These are phyloP conservation scores for Pelochelys cantorii DNA, from an alignment of 2,797 vertebrate species.

Conservation along the genomic window DNA sequence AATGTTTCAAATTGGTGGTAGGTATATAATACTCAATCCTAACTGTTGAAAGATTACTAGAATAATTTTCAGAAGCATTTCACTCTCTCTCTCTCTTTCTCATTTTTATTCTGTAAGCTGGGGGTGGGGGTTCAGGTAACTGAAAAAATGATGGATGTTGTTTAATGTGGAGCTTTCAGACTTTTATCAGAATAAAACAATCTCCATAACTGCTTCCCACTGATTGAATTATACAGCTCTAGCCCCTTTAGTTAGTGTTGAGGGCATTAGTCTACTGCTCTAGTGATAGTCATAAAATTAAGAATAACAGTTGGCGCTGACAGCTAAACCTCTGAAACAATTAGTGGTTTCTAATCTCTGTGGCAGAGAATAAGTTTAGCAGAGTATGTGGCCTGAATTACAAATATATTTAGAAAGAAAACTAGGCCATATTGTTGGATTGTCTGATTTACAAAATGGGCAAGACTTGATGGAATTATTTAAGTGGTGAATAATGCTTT, in stretches of 20 bases:
- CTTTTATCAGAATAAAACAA: constrained; percentile 12
- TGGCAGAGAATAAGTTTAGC: not conserved
- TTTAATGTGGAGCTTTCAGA: constrained; percentile 23
- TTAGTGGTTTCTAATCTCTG: not conserved
- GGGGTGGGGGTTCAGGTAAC: not conserved
- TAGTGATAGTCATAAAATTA: not conserved
- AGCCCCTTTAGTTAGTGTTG: constrained; percentile 10
- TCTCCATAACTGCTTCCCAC: constrained; percentile 21
- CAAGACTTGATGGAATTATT: constrained; percentile 7
- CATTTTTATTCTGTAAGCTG: constrained; percentile 6
- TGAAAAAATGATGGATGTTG: not conserved
- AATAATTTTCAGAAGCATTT: not conserved
- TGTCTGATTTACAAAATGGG: not conserved
- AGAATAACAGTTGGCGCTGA: not conserved
- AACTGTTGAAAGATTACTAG: not conserved
- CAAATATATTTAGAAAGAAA: not conserved
- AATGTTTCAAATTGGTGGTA: not conserved
- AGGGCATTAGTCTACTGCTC: not conserved
- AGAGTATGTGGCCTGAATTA: not conserved
- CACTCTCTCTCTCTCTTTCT: not conserved
- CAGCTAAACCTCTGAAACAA: constrained; percentile 19
- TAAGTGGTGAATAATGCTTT: not conserved
- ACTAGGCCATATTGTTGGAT: not conserved
- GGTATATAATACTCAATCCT: not conserved
- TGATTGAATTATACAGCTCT: not conserved